These are phyloP conservation scores for Phortica okadai DNA, from an alignment of 2,888 invertebrate genomes.

Conservation along the genomic window DNA sequence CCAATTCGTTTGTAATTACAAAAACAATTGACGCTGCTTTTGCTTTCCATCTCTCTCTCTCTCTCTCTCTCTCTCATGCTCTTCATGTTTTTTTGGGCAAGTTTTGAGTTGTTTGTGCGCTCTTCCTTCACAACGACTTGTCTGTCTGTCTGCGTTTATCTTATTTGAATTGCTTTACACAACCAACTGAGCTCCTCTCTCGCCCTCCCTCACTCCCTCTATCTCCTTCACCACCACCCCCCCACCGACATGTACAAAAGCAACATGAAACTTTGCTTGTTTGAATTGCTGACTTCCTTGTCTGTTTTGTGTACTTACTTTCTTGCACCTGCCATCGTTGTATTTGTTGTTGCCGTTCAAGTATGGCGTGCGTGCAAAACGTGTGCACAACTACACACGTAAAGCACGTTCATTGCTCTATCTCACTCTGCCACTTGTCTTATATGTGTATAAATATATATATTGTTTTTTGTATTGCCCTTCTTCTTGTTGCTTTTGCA, in stretches of 20 bases:
- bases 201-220: neutral
- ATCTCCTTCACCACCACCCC: neutral
- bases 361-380: neutral
- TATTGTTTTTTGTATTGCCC: conserved; percentile 15
- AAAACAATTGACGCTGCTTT: conserved; percentile 10
- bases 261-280: neutral
- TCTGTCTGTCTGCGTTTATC: too few relatives aligned
- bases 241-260: neutral
- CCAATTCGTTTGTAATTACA: conserved; percentile 16
- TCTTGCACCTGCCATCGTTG: neutral
- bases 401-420: conserved; percentile 5
- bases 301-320: neutral
- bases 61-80: neutral
- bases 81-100: neutral
- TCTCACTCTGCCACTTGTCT: neutral
- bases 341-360: neutral
- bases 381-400: conserved; percentile 9
- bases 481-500: conserved; percentile 27
- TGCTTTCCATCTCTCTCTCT: neutral
- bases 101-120: too few relatives aligned
- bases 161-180: neutral
- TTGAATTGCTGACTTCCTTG: conserved; percentile 14
- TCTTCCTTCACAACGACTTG: too few relatives aligned
- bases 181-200: neutral
- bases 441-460: conserved; percentile 25